A percentile compares a stretch with the other conserved stretches of the same genome.
phyloP scores from a whole-genome alignment of 1,140 invertebrate species.

The Phortica variegata region DNA sequence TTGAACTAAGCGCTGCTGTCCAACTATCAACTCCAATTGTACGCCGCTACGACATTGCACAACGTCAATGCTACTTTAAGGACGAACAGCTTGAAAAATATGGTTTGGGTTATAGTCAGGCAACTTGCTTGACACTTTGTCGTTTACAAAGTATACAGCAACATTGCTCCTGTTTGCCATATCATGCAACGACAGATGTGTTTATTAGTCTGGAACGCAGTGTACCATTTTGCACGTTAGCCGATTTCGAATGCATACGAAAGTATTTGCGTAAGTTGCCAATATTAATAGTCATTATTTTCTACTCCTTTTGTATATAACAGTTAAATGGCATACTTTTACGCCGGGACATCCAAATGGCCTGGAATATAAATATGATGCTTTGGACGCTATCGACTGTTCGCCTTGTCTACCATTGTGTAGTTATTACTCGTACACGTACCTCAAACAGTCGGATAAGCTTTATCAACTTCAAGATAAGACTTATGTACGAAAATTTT shows the following conservation, averaged over 20 bases:
- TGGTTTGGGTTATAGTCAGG: neutral
- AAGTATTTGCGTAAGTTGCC: constrained; percentile 4
- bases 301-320: too few species aligned
- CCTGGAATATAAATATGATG: neutral
- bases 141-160: neutral
- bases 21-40: neutral
- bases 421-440: too few species aligned
- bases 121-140: constrained; percentile 7
- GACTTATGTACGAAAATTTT: too few species aligned
- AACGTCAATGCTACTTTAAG: constrained; percentile 5
- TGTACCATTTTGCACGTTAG: neutral
- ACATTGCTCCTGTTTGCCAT: constrained; percentile 9
- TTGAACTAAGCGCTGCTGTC: neutral
- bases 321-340: constrained; percentile 8
- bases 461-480: too few species aligned
- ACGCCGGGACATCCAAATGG: neutral
- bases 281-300: neutral
- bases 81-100: constrained; percentile 1
- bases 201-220: too few species aligned
- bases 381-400: constrained; percentile 2
- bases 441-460: too few species aligned
- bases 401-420: constrained; percentile 4
- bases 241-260: constrained; percentile 5
- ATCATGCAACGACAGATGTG: neutral
- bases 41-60: neutral